Conservation (phyloP, 23 tunicate genomes). For the Halocynthia aurantium region DNA sequence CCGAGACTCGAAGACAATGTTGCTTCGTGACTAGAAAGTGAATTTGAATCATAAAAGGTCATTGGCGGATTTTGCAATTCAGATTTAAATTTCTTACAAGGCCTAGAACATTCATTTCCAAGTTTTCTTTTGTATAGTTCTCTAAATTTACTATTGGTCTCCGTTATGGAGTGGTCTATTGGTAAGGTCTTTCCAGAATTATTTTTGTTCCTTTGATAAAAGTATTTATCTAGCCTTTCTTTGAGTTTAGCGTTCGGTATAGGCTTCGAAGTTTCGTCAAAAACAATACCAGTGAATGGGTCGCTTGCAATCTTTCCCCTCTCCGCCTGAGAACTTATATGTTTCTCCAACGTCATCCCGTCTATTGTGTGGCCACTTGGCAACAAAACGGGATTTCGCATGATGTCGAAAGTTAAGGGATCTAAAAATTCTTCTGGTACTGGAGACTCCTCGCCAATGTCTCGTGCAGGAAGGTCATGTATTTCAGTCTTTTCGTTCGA, state of each 20-base stretch:
- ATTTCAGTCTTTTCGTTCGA: background rate
- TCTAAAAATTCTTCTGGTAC: slow-evolving; percentile 48
- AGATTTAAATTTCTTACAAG: too few species aligned
- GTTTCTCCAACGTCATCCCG: slow-evolving; percentile 62
- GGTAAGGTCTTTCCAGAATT: background rate
- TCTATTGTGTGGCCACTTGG: slow-evolving; percentile 83
- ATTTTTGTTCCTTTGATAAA: background rate
- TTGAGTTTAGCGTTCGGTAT: slow-evolving; percentile 46
- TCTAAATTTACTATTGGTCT: background rate
- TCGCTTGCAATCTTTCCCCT: slow-evolving; percentile 59
- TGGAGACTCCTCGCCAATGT: background rate
- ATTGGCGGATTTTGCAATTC: background rate
- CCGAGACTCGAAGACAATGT: background rate
- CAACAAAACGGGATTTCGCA: slow-evolving; percentile 58
- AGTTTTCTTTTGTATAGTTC: background rate
- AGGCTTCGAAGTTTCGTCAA: slow-evolving; percentile 50
- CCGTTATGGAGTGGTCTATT: background rate
- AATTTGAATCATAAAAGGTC: background rate
- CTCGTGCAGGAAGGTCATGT: background rate
- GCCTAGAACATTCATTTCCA: background rate
- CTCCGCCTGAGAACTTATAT: slow-evolving; percentile 48
- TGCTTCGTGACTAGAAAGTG: background rate
- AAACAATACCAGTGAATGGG: slow-evolving; percentile 82
- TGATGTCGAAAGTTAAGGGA: slow-evolving; percentile 36
- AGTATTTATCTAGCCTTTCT: slow-evolving; percentile 37